Evolutionary conservation across 1,140 invertebrate species (phyloP).

Genomic region (Drosophila sp.): DNA sequence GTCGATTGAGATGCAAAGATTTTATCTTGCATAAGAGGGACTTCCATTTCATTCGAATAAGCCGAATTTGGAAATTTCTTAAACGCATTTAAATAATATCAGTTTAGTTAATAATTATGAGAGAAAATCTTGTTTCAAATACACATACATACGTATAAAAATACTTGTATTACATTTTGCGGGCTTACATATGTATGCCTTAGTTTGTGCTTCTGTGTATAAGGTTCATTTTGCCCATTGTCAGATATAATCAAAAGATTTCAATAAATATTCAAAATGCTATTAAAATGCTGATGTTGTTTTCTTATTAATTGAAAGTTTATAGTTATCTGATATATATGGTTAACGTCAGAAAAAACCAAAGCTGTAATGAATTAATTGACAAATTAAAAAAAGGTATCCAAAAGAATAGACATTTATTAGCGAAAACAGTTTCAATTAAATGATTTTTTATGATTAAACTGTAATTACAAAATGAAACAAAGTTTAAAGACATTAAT

Average conservation of each 20-base stretch:
- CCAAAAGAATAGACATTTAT: too few relatives aligned
- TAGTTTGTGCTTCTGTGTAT: background rate
- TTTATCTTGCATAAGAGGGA: background rate
- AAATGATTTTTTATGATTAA: too few relatives aligned
- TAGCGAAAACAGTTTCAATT: too few relatives aligned
- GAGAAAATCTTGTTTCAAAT: constrained; percentile 2
- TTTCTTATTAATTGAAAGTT: too few relatives aligned
- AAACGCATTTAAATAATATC: background rate
- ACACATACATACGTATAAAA: background rate
- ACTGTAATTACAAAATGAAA: too few relatives aligned
- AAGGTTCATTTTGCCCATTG: background rate
- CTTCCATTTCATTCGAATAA: background rate
- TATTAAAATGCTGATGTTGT: background rate
- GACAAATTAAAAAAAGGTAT: too few relatives aligned
- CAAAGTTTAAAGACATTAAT: too few relatives aligned
- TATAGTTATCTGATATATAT: too few relatives aligned
- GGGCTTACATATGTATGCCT: background rate
- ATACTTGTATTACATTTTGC: too few relatives aligned
- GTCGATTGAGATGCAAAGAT: background rate
- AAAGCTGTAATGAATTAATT: too few relatives aligned
- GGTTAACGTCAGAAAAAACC: too few relatives aligned
- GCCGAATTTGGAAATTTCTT: background rate
- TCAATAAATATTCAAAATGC: constrained; percentile 25
- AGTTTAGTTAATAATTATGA: background rate
- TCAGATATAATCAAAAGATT: background rate